Base-by-base conservation (phyloP, 1,140 invertebrate genomes). In the Formica selysi region DNA sequence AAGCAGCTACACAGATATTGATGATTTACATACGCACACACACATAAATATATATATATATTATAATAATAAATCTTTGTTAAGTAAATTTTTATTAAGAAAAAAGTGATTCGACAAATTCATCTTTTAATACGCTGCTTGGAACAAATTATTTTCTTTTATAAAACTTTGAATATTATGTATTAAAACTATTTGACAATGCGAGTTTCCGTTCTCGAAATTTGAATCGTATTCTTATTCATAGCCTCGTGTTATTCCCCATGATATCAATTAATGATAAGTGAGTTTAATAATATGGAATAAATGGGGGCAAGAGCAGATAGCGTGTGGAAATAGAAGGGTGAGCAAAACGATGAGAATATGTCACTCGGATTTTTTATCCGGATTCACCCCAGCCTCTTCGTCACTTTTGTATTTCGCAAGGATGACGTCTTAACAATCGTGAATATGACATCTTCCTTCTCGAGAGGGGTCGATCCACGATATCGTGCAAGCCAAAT, bases 341-440 rank as follows among this genome's bases (percentile, higher is more conserved):
- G 80, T 68, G 61, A 85, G 26, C 41, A 71, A 87, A 44, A 61
- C 36, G 64, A 65, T 57, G 76, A 62, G 41, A 68, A 80, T 26
- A 54, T 32, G 73, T 61, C 87, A 78, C 59, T 76, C 61, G 64
- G 26, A 74, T 86, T 83, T 83, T 70, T 74, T 57, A 29, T 74
- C 57, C 29, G 36, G 36, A 48, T 22, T 79, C 32, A 85, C 83
- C 83, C 83, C 38, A 86, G 51, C 51, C 86, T 86, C 73, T 36
- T 73, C 89, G 85, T 91, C 89, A 83, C 86, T 80, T 85, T 90
- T 85, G 71, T 73, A 85, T 89, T 73, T 86, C 84, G 89, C 86
- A 73, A 88, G 84, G 89, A 92, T 93, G 93, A 94, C 92, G 93
- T 94, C 92, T 91, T 90, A 89, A 93, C 91, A 90, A 88, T 88